These are phyloP conservation scores for Drosophila melanica DNA, from an alignment of 1,140 invertebrate species.

Conservation along the genomic window DNA sequence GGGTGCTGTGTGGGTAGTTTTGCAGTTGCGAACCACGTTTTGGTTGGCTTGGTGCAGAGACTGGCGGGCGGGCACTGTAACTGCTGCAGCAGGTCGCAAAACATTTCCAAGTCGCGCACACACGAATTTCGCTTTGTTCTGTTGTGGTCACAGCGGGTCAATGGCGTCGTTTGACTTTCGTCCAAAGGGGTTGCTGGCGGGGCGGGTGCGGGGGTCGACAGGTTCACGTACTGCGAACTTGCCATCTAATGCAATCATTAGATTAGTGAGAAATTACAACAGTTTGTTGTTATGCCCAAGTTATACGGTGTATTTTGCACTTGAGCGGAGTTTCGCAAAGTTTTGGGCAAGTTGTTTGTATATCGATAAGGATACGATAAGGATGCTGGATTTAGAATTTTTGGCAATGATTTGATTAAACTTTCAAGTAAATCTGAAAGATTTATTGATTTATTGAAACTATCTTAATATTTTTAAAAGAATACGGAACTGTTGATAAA, in stretches of 20 bases:
- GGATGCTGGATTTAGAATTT: too few relatives aligned
- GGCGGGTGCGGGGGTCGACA: not conserved
- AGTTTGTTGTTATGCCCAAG: slow-evolving; percentile 13
- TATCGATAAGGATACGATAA: slow-evolving; percentile 12
- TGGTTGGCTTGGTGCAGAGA: slow-evolving; percentile 4
- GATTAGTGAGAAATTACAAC: slow-evolving; percentile 29
- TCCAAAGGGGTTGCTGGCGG: not conserved
- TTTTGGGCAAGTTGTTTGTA: not conserved
- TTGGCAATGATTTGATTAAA: too few relatives aligned
- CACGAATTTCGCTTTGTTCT: slow-evolving; percentile 32
- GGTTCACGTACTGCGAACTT: slow-evolving; percentile 24
- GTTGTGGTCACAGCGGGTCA: slow-evolving; percentile 44
- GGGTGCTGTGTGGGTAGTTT: slow-evolving; percentile 15
- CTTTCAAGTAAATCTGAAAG: too few relatives aligned
- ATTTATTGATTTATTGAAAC: too few relatives aligned
- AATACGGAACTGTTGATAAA: too few relatives aligned
- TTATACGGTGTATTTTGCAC: not conserved
- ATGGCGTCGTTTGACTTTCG: slow-evolving; percentile 48
- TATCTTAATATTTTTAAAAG: too few relatives aligned
- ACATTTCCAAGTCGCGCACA: slow-evolving; percentile 37
- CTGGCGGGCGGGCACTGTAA: slow-evolving; percentile 1
- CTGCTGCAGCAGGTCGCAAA: slow-evolving; percentile 17
- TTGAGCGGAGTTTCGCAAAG: slow-evolving; percentile 11
- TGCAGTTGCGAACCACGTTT: slow-evolving; percentile 16
- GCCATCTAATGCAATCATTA: slow-evolving; percentile 32